Base-by-base conservation (phyloP, 2,113 vertebrate genomes). In the Pithys albifrons region DNA sequence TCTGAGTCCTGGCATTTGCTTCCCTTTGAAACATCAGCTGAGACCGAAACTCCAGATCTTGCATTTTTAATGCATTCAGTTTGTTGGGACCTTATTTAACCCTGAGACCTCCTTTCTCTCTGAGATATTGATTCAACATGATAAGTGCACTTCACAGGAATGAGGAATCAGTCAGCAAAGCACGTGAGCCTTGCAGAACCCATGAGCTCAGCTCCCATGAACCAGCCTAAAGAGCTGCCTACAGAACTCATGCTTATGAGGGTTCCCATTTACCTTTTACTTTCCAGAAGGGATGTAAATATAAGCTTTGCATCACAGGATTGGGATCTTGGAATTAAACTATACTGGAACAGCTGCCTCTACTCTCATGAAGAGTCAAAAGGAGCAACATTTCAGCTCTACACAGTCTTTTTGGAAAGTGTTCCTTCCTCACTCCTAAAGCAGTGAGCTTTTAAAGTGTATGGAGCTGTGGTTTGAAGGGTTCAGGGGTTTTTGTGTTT, bases 91-190 rank as follows among this genome's bases (percentile, higher is more conserved):
- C 94, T 95, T 92, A 88, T 70, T 94, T 85, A 79, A 91, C 93
- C 90, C 77, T 1, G 1, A 94, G 93, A 75, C 89, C 93, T 95
- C 87, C 62, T 97, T 97, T 88, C 37, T 82, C 66, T 88, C 74
- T 1, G 12, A 94, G 95, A 95, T 49, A 45, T 14, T 95, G 93
- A 97, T 97, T 91, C 41, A 43, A 96, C 73, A 27, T 76, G 96
- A 91, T 76, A 73, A 93, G 93, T 93, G 87, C 93, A 89, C 87
- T 97, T 87, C 61, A 54, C 48, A 7, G 94, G 73, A 89, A 78
- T 0, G 6, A 79, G 70, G 52, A 31, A 92, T 89, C 89, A 61
- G 86, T 19, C 87, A 52, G 69, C 87, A 93, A 82, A 91, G 52
- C 14, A 5, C 85, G 48, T 29, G 83, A 96, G 93, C 83, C 14